Conservation (phyloP, 2,888 invertebrate species). For the Pachymerium ferrugineum region DNA sequence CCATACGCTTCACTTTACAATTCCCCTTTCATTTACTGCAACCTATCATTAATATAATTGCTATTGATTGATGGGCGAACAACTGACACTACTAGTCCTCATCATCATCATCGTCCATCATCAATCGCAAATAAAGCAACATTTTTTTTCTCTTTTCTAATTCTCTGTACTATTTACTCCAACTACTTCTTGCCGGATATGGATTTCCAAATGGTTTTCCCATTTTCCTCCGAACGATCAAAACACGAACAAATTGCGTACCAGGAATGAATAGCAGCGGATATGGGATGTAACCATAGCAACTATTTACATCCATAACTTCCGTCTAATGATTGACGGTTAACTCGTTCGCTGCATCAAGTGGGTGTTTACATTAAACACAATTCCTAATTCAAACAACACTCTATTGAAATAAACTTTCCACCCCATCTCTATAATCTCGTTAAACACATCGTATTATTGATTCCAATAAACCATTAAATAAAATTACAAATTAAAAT, state of each 20-base stretch:
- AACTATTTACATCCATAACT: background rate
- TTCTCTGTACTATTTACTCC: background rate
- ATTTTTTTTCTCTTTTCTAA: background rate
- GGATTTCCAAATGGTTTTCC: background rate
- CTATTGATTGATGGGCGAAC: background rate
- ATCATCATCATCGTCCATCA: background rate
- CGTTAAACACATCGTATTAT: background rate
- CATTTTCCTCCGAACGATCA: background rate
- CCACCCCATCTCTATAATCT: background rate
- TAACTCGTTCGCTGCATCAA: background rate
- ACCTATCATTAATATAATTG: background rate
- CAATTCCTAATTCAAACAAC: background rate
- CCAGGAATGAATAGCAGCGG: background rate
- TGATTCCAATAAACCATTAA: background rate
- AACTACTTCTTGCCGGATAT: background rate
- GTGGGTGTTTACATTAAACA: background rate
- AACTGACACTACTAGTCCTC: background rate
- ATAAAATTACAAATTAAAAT: constrained; percentile 4
- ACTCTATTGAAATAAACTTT: background rate
- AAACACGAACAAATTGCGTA: background rate
- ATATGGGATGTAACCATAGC: background rate
- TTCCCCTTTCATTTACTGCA: background rate
- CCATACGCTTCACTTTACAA: background rate
- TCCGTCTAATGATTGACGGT: background rate
- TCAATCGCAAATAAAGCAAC: constrained; percentile 1